Evolutionary conservation across 1,140 invertebrate species (phyloP).

Genomic region (Drosophila sulfurigaster): DNA sequence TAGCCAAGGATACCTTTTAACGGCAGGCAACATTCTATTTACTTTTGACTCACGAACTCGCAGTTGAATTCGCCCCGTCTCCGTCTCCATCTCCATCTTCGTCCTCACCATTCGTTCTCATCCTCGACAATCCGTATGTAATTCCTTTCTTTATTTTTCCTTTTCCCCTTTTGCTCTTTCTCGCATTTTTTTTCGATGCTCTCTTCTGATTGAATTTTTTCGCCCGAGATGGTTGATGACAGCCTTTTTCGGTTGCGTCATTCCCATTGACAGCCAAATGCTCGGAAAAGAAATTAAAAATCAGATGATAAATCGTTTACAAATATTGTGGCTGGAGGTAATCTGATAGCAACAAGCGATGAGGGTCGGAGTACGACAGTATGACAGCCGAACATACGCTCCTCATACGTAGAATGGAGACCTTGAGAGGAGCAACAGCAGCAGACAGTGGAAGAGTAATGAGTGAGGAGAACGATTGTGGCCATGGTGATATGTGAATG

Average conservation of each 20-base stretch:
- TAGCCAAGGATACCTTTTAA: constrained; percentile 31
- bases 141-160: constrained; percentile 18
- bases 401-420: background rate
- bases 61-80: too few species aligned
- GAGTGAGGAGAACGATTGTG: background rate
- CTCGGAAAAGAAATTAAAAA: constrained; percentile 48
- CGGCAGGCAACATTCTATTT: constrained; percentile 21
- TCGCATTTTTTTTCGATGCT: background rate
- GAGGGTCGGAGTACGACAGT: background rate
- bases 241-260: constrained; percentile 37
- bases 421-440: background rate
- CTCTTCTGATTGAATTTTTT: constrained; percentile 36
- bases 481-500: background rate
- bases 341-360: constrained; percentile 29
- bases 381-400: constrained; percentile 7
- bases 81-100: too few species aligned
- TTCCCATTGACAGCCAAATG: constrained; percentile 33
- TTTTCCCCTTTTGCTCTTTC: background rate
- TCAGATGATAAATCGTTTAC: constrained; percentile 50
- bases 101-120: background rate
- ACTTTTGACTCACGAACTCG: constrained; percentile 16
- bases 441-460: background rate
- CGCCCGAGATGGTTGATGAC: constrained; percentile 34
- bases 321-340: constrained; percentile 25
- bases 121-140: constrained; percentile 22